A percentile compares a stretch with the other conserved stretches of the same genome.
Conservation (phyloP, 2,888 invertebrate species). For the Dendrolimus pini region DNA sequence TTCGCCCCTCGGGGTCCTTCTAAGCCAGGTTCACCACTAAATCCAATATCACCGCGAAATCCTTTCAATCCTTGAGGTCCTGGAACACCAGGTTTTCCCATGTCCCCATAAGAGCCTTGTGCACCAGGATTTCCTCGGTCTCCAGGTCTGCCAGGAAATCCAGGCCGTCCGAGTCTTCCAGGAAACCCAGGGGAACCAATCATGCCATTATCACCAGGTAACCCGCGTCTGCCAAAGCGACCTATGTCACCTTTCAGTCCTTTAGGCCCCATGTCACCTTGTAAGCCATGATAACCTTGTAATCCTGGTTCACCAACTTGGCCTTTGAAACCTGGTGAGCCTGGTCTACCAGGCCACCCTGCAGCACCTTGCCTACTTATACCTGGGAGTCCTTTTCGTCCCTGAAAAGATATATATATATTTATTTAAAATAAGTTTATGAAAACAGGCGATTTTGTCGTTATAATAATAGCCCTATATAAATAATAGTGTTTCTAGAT, state of each 20-base stretch:
- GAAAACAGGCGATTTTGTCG: too few relatives aligned
- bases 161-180: constrained; percentile 47
- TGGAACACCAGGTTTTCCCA: constrained; percentile 50
- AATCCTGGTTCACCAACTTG: constrained; percentile 73
- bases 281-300: constrained; percentile 53
- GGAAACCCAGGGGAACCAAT: constrained; percentile 60
- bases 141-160: constrained; percentile 66
- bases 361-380: constrained; percentile 76
- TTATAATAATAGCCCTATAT: too few relatives aligned
- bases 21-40: constrained; percentile 31
- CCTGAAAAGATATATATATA: constrained; percentile 33
- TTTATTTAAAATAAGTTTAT: background rate
- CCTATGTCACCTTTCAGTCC: constrained; percentile 78
- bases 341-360: constrained; percentile 84
- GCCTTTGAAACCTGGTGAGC: constrained; percentile 82
- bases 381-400: constrained; percentile 58
- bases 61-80: constrained; percentile 73
- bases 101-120: constrained; percentile 69
- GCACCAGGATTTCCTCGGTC: constrained; percentile 87
- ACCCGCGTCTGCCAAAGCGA: constrained; percentile 44
- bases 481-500: too few relatives aligned
- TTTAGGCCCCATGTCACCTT: constrained; percentile 57
- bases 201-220: constrained; percentile 46
- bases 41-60: constrained; percentile 31
- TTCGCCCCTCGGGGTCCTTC: constrained; percentile 48